phyloP scores from a whole-genome alignment of 2,113 vertebrate genomes.

The Sinocyclocheilus anshuiensis region DNA sequence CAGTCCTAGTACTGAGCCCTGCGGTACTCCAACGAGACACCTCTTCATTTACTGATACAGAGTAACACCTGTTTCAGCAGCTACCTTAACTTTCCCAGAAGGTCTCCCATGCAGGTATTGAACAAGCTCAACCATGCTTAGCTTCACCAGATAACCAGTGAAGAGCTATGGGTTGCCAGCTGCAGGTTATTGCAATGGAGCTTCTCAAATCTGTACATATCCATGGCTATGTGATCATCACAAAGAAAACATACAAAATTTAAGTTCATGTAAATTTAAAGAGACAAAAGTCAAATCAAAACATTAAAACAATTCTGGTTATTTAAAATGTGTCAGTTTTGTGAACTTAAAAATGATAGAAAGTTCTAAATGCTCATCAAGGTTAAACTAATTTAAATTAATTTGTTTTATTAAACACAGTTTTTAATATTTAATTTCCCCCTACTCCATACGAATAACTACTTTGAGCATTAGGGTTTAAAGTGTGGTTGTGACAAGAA shows the following conservation, averaged over 20 bases:
- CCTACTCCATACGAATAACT: not conserved
- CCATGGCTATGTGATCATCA: not conserved
- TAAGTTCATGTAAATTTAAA: not conserved
- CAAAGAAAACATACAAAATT: not conserved
- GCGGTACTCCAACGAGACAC: not conserved
- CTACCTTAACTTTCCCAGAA: not conserved
- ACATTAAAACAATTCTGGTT: not conserved
- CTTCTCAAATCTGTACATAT: not conserved
- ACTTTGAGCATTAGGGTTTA: not conserved
- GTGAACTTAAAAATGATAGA: not conserved
- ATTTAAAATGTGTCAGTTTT: not conserved
- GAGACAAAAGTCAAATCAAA: not conserved
- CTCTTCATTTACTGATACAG: not conserved
- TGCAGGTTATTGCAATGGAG: not conserved
- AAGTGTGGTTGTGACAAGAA: not conserved
- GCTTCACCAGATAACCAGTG: not conserved
- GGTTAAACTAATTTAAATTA: not conserved
- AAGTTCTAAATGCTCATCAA: not conserved
- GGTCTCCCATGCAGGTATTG: not conserved
- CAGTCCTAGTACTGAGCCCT: not conserved
- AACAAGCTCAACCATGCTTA: not conserved
- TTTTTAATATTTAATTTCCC: not conserved
- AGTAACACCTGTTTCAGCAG: not conserved
- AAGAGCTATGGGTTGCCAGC: not conserved
- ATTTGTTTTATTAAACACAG: not conserved